Evolutionary conservation across 2,113 vertebrate genomes (phyloP), one percentile per base, ranked within the genome.

Genomic region (Acanthochromis polyacanthus): DNA sequence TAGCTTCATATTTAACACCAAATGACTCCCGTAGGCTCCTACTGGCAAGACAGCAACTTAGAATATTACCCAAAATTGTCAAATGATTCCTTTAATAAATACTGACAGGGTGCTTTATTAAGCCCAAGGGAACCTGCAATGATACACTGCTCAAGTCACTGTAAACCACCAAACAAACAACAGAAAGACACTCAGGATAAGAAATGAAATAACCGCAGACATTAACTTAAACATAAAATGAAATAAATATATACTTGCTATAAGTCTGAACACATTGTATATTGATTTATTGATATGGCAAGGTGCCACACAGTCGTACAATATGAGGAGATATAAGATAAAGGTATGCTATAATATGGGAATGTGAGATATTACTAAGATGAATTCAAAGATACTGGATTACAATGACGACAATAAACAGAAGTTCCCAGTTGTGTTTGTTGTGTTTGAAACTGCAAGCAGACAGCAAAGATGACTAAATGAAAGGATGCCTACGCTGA

Each of bases 141-240:
- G 5, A 20, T 43, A 19, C 0, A 0, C 28, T 14, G 19, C 10
- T 50, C 25, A 23, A 55, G 28, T 53, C 20, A 55, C 10, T 4
- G 25, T 25, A 25, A 36, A 58, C 36, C n/a, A 22, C 28, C 52
- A 71, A 71, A 46, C 6, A 14, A 28, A 58, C 28, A 36, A 48
- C 0, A 19, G 4, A 38, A 50, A 28, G 28, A 51, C 4, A 19
- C n/a, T 12, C 0, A 40, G 38, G 40, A 43, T 43, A 4, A 43
- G 40, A 14, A 4, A 43, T 15, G 15, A 40, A 43, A 43, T 14
- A 15, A 43, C 40, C 3, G 40, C 40, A 43, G 40, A 43, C 14
- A 7, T 43, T 43, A 14, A 43, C 40, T 43, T 4, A 4, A 43
- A 15, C 14, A 15, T 43, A 15, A 10, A 43, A 43, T 43, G 4